A percentile compares a stretch with the other conserved stretches of the same genome.
phyloP scores from a whole-genome alignment of 2,113 vertebrate genomes.

The Rhabdornis inornatus region DNA sequence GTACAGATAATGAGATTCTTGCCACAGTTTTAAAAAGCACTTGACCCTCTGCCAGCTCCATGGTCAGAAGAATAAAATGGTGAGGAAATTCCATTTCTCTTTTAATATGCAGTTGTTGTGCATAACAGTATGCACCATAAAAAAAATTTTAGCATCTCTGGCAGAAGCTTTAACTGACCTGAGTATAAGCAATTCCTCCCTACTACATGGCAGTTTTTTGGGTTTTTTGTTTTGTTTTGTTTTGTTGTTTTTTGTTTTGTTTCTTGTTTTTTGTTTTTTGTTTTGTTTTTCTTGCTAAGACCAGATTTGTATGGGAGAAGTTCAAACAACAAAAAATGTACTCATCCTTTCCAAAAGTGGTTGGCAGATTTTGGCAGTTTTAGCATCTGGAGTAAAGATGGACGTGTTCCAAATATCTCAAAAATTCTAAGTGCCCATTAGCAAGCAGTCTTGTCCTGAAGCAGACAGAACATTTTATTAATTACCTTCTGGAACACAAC shows the following conservation, averaged over 20 bases:
- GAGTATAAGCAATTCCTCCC: neutral
- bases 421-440: neutral
- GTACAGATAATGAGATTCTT: neutral
- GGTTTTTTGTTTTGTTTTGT: too few relatives aligned
- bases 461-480: neutral
- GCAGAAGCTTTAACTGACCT: neutral
- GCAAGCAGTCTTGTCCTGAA: neutral
- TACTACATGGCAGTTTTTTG: neutral
- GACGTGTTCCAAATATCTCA: neutral
- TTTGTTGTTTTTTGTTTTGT: neutral
- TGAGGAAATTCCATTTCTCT: neutral
- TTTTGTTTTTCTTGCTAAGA: neutral
- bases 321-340: neutral
- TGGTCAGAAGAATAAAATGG: neutral
- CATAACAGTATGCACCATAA: neutral
- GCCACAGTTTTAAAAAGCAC: neutral
- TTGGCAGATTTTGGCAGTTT: neutral
- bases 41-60: neutral
- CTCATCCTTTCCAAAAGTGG: neutral
- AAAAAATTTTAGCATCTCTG: neutral
- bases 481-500: neutral
- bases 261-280: neutral
- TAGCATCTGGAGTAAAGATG: neutral
- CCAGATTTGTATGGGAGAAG: neutral
- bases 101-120: neutral